Base-by-base conservation (phyloP, 2,888 invertebrate genomes). In the Crioceris asparagi region DNA sequence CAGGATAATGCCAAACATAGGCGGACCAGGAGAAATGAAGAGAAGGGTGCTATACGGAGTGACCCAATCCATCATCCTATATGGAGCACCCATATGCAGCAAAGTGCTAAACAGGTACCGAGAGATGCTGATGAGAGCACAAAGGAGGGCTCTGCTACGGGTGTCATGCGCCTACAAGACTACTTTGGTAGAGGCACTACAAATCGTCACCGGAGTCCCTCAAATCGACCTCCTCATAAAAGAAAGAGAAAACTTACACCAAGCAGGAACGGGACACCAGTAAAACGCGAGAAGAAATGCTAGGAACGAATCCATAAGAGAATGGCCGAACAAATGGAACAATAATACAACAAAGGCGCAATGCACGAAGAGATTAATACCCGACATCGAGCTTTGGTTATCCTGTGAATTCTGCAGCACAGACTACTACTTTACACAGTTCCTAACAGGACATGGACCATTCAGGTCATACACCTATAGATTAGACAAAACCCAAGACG, bases 391-490 rank as follows among this genome's bases (percentile, higher is more conserved):
- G 10, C 2, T 8, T 25, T 41, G 44, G 41, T 5, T 33, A 2
- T 21, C 29, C 2, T 32, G 36, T 11, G 21, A 32, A n/a, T 32
- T 26, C 26, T 17, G 29, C 18, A n/a, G 38, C 7, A 19, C 33
- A 4, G 30, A 36, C 12, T 43, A 38, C 37, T 7, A 38, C 18
- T 4, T 39, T 3, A 43, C 40, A 2, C 42, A 43, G 27, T 18
- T 38, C 7, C 25, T 45, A 3, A 39, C 36, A 14, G 39, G 36
- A 8, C 39, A 44, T 23, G 36, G 40, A 2, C 39, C 29, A 6
- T 38, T 36, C 8, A 8, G 30, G 12, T 12, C n/a, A 3, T 25
- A 25, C 25, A n/a, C 11, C 12, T 11, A 25, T 11, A 25, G 3
- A 6, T 4, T 25, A 25, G 25, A 10, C 10, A 21, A 21, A 10